These are phyloP conservation scores for Zhuqinia jingwanae DNA, from an alignment of 2,888 invertebrate species.

Conservation along the genomic window DNA sequence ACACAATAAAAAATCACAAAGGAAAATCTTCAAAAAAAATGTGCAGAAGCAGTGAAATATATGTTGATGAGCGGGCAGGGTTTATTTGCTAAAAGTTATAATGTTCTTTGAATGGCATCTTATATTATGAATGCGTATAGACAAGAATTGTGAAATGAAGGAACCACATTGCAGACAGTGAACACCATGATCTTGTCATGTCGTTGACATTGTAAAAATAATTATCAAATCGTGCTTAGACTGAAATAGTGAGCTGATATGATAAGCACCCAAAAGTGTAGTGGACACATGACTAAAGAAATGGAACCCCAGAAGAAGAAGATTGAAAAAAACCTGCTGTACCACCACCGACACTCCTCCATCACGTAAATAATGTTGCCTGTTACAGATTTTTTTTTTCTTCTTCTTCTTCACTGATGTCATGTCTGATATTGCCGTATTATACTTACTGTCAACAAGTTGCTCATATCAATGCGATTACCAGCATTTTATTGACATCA, in stretches of 20 bases:
- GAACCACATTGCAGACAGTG: too few species aligned
- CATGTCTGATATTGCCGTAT: neutral
- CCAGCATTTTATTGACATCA: neutral
- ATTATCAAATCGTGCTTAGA: neutral
- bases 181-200: too few species aligned
- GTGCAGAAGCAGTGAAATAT: too few species aligned
- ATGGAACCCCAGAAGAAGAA: neutral
- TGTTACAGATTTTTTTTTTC: too few species aligned
- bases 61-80: too few species aligned
- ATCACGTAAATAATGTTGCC: too few species aligned
- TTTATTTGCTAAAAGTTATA: too few species aligned
- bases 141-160: too few species aligned
- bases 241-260: neutral
- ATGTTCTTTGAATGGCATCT: too few species aligned
- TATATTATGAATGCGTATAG: too few species aligned
- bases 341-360: neutral
- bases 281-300: neutral
- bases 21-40: too few species aligned
- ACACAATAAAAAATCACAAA: too few species aligned
- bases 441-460: neutral
- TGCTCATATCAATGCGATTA: neutral
- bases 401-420: neutral
- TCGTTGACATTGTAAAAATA: neutral
- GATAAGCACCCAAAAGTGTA: neutral
- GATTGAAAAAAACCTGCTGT: constrained; percentile 6